phyloP scores from a whole-genome alignment of 2,113 vertebrate species.

The Pao palembangensis region DNA sequence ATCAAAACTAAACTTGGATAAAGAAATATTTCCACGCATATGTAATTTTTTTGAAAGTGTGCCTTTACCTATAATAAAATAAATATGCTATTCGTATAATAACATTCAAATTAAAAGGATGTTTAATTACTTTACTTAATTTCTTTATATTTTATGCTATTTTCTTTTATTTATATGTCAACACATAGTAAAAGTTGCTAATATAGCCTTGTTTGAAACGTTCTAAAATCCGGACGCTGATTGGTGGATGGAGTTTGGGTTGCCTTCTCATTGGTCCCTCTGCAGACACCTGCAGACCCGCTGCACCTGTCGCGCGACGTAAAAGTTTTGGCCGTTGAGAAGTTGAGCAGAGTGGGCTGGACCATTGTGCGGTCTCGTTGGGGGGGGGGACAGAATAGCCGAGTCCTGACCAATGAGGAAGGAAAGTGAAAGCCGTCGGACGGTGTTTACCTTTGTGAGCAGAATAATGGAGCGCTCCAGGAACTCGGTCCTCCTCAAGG shows the following conservation, averaged over 20 bases:
- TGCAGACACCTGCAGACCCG: background rate
- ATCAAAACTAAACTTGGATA: too few species aligned
- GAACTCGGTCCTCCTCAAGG: slow-evolving; percentile 57
- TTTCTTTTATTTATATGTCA: too few species aligned
- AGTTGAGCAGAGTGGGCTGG: slow-evolving; percentile 43
- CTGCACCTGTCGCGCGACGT: slow-evolving; percentile 52
- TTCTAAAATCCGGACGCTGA: slow-evolving; percentile 6
- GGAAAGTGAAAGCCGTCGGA: slow-evolving; percentile 36
- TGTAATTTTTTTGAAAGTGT: too few species aligned
- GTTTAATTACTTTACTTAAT: too few species aligned
- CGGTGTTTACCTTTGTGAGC: slow-evolving; percentile 21
- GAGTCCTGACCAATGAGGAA: slow-evolving; percentile 38
- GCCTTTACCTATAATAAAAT: too few species aligned
- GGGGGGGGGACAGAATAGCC: slow-evolving; percentile 9
- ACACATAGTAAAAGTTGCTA: background rate
- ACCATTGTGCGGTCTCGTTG: slow-evolving; percentile 36
- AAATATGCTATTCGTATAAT: too few species aligned
- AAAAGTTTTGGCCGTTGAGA: slow-evolving; percentile 39
- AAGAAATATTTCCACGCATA: too few species aligned
- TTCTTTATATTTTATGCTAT: too few species aligned
- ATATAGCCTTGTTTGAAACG: too few species aligned
- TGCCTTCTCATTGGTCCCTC: slow-evolving; percentile 7
- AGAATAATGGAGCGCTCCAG: slow-evolving; percentile 61
- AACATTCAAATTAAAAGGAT: too few species aligned
- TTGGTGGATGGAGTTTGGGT: slow-evolving; percentile 32